Base-by-base conservation (phyloP, 2,888 invertebrate species). In the Zeuzera pyrina region DNA sequence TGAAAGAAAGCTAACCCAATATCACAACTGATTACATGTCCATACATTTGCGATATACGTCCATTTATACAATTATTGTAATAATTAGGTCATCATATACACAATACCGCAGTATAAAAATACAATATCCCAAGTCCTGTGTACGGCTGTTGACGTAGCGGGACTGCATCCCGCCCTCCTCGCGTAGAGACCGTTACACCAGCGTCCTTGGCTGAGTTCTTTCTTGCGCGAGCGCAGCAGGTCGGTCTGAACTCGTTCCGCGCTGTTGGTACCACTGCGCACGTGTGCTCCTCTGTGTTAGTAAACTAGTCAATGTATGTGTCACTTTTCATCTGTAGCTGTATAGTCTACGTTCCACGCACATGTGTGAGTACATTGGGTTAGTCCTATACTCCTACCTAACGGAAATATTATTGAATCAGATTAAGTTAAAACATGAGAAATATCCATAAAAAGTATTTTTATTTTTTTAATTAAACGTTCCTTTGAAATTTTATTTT, bases 181-280 rank as follows among this genome's bases (percentile, higher is more conserved):
- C 49, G 49, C 52, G 40, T 48, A 48, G 47, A 57, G 53, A 73
- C 81, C 81, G 81, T 83, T 83, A 83, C 72, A 63, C 53, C 62
- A 64, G 77, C 81, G 81, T 81, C 81, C 81, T 83, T 83, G 81
- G 81, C 81, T 83, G 81, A 81, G 79, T 81, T 81, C 77, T 81
- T 74, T 71, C 70, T 47, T 41, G 45, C 42, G 59, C 68, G 65
- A 64, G 64, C 70, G 68, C 74, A 72, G 74, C 78, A 78, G 77
- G 72, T 72, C 72, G 68, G 49, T 62, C 57, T 63, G 67, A 68
- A 78, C 79, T 62, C 76, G 79, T 78, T 78, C 77, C 70, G 60
- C 68, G 67, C 69, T 49, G 65, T 53, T 50, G 57, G 55, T 53
- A 53, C 57, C 55, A 49, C 57, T 57, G 63, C 55, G 64, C 74